Conservation (phyloP, 2,113 vertebrate genomes). For the Cathartes aura region DNA sequence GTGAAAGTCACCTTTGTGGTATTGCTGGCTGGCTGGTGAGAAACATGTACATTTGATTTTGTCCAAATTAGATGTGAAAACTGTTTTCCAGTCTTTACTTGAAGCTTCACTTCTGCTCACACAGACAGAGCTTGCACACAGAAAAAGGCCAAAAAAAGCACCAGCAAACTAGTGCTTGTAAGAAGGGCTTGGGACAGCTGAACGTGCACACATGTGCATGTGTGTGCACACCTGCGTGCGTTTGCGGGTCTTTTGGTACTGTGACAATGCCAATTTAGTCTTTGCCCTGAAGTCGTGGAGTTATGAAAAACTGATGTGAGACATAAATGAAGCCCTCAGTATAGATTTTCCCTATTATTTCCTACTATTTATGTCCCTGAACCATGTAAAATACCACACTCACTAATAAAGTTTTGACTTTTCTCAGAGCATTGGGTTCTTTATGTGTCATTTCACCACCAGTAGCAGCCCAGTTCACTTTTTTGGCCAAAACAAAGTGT, state of each 20-base stretch:
- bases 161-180: not conserved
- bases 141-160: not conserved
- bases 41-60: not conserved
- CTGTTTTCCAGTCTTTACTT: not conserved
- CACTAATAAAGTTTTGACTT: not conserved
- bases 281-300: not conserved
- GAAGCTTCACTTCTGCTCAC: not conserved
- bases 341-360: not conserved
- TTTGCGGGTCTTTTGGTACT: not conserved
- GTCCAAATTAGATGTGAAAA: not conserved
- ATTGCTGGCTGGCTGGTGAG: not conserved
- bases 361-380: not conserved
- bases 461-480: not conserved
- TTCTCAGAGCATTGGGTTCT: not conserved
- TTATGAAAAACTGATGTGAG: not conserved
- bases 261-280: not conserved
- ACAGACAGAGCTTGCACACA: not conserved
- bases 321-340: not conserved
- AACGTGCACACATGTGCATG: accelerated
- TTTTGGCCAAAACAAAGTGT: not conserved
- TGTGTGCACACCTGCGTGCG: not conserved
- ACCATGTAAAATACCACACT: not conserved
- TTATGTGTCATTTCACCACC: not conserved
- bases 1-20: not conserved
- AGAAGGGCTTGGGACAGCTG: not conserved